Evolutionary conservation across 1,140 invertebrate species (phyloP), one percentile per base, ranked within the genome.

Genomic region (Antheraea mylitta): DNA sequence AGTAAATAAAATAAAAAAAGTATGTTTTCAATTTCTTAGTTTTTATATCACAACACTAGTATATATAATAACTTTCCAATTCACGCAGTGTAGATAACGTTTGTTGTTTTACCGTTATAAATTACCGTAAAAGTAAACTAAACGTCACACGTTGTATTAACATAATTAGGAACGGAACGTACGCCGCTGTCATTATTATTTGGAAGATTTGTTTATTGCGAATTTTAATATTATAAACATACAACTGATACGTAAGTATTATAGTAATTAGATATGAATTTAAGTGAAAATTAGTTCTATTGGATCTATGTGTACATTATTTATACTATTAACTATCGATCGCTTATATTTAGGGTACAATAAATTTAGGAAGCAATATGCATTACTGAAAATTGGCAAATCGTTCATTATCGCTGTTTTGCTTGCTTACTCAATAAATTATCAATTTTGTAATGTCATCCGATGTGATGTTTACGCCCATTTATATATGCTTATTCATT

Each of bases 141-240:
- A 61, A 61, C 59, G 59, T 61, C 59, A 61, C 59, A 18, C 18
- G 16, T 11, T 16, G 7, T 0, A 59, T 59, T 59, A 8, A 4
- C 19, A 59, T 59, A 59, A 18, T 18, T 22, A 7, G 59, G 59
- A 61, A 61, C 19, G 59, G 59, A 61, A 61, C 59, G 59, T 61
- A 61, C 19, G 19, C 13, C 11, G 19, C 11, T 61, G 58, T 59
- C 58, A 59, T 59, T n/a, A 59, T 18, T 18, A 3, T 59, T 59
- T 30, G 22, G 22, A 4, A 19, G 3, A 16, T 18, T 18, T 59
- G 18, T 59, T 59, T 30, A 30, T 19, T 59, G n/a, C 18, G 58
- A 19, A 18, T 59, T 59, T 59, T 59, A 16, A 16, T 8, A 59
- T 59, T 22, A 18, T 59, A 18, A 18, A 18, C 8, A 18, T 1